phyloP scores from a whole-genome alignment of 1,140 invertebrate species.

The Drosophila subobscura region DNA sequence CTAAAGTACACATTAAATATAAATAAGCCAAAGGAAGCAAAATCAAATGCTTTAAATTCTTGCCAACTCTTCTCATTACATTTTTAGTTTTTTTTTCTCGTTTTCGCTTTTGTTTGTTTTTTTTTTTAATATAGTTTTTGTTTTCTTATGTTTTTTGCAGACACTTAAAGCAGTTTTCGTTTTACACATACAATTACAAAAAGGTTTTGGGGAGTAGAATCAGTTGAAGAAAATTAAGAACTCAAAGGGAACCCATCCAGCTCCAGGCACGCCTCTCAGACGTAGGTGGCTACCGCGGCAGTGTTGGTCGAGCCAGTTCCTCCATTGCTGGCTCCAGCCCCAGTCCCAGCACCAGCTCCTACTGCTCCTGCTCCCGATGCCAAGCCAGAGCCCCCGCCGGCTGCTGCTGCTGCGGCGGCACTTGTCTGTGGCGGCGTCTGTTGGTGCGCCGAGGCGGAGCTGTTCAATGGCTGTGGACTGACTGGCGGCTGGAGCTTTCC shows the following conservation, averaged over 20 bases:
- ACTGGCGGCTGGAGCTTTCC: conserved; percentile 84
- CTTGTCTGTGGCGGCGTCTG: conserved; percentile 22
- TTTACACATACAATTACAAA: conserved; percentile 50
- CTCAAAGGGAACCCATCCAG: not conserved
- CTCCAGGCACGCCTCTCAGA: conserved; percentile 55
- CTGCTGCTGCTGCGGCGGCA: conserved; percentile 10
- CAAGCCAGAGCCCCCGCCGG: conserved; percentile 16
- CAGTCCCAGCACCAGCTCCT: conserved; percentile 26
- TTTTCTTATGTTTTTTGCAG: conserved; percentile 34
- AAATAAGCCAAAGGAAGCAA: conserved; percentile 65
- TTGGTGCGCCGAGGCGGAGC: conserved; percentile 65
- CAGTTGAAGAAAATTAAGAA: conserved; percentile 13
- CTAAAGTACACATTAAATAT: conserved; percentile 34
- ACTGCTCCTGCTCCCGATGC: not conserved
- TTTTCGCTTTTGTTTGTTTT: conserved; percentile 5
- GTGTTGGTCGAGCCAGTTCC: conserved; percentile 36
- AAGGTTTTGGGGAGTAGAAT: conserved; percentile 20
- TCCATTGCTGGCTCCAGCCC: conserved; percentile 14
- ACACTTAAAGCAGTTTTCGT: conserved; percentile 71
- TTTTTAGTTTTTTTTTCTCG: conserved; percentile 8
- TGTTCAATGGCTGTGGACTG: conserved; percentile 80
- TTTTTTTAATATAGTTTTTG: conserved; percentile 31
- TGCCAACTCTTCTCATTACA: conserved; percentile 49
- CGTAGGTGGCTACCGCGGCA: conserved; percentile 78
- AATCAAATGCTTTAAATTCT: conserved; percentile 69